phyloP scores from a whole-genome alignment of 2,797 vertebrate genomes.

The Paratrypauchen microcephalus region DNA sequence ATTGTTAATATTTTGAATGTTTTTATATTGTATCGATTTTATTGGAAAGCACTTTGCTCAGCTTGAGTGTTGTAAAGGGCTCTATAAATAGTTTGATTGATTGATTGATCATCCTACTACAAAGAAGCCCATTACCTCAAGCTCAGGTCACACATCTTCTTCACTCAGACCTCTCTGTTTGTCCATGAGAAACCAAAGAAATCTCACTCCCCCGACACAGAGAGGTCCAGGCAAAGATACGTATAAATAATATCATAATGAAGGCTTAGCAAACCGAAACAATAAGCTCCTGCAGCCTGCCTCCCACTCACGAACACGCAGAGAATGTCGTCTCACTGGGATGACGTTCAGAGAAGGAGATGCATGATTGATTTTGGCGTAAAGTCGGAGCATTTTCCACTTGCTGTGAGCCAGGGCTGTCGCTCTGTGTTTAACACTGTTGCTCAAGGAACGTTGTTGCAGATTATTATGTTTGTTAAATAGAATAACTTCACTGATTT shows the following conservation, averaged over 20 bases:
- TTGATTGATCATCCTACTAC: not conserved
- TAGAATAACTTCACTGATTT: not conserved
- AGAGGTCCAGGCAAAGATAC: slow-evolving; percentile 55
- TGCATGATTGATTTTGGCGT: slow-evolving; percentile 73
- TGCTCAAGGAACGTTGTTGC: no score
- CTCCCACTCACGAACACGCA: slow-evolving; percentile 70
- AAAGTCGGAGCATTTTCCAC: slow-evolving; percentile 69
- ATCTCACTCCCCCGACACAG: slow-evolving; percentile 46
- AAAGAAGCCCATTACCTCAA: not conserved
- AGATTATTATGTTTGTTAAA: slow-evolving; percentile 15
- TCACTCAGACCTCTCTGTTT: slow-evolving; percentile 58
- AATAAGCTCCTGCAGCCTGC: slow-evolving; percentile 35
- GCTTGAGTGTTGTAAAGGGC: no score
- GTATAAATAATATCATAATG: slow-evolving; percentile 71
- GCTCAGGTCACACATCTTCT: slow-evolving; percentile 8
- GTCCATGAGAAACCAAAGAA: slow-evolving; percentile 47
- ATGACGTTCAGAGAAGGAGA: slow-evolving; percentile 63
- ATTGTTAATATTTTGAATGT: no score
- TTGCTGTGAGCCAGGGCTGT: slow-evolving; percentile 63
- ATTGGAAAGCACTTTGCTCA: no score
- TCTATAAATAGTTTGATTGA: no score
- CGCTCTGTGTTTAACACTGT: slow-evolving; percentile 34
- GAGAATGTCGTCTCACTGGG: slow-evolving; percentile 70
- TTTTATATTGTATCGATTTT: no score
- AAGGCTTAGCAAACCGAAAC: slow-evolving; percentile 59